Conservation (phyloP, 2,113 vertebrate genomes). For the Sinocyclocheilus anshuiensis region DNA sequence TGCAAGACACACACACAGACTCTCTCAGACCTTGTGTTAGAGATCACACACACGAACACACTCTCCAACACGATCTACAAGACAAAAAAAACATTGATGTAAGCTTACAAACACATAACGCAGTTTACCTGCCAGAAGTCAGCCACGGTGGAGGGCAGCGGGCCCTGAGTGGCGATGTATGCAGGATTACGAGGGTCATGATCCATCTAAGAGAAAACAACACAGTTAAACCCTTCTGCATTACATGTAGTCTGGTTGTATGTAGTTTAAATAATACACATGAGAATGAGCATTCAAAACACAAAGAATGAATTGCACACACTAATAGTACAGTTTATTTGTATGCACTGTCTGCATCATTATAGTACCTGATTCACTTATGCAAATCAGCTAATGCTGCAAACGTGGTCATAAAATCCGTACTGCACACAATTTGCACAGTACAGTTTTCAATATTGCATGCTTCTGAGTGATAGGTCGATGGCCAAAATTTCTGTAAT, state of each 20-base stretch:
- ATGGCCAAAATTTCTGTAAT: not conserved
- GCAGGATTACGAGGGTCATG: conserved; percentile 93
- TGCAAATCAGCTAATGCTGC: not conserved
- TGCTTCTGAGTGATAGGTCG: not conserved
- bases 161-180: conserved; percentile 93
- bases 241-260: not conserved
- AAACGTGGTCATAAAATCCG: not conserved
- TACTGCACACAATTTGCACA: not conserved
- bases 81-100: not conserved
- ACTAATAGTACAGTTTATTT: not conserved
- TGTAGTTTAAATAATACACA: not conserved
- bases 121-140: conserved; percentile 96
- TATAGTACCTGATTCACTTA: not conserved
- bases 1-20: not conserved
- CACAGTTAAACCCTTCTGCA: not conserved
- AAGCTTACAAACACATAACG: not conserved
- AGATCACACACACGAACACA: not conserved
- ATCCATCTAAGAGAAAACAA: conserved; percentile 83
- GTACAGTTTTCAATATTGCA: not conserved
- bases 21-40: not conserved
- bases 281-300: not conserved
- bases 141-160: conserved; percentile 89
- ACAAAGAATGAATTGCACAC: not conserved
- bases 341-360: not conserved
- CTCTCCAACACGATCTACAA: not conserved